Evolutionary conservation across 2,888 invertebrate genomes (phyloP).

Genomic region (Drosophila mayaguana): DNA sequence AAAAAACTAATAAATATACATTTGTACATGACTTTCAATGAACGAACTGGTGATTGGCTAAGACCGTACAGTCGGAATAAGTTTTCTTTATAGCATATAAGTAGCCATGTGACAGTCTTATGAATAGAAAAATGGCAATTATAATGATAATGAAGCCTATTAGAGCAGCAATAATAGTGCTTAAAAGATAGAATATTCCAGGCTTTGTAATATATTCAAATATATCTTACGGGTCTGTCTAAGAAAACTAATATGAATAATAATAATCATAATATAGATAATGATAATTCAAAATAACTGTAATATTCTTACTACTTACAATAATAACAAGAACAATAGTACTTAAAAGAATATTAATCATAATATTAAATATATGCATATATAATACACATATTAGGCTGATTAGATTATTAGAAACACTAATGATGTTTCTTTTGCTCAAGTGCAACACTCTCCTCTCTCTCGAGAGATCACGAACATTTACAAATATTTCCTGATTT

Average conservation of each 20-base stretch:
- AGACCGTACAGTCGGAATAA: no score
- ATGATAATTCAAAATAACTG: not conserved
- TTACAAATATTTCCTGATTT: constrained; percentile 52
- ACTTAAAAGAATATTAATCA: not conserved
- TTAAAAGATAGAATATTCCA: not conserved
- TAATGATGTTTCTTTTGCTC: no score
- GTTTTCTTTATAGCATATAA: no score
- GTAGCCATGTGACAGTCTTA: no score
- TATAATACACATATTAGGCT: not conserved
- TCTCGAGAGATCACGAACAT: constrained; percentile 22
- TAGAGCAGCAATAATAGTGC: not conserved
- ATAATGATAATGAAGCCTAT: not conserved
- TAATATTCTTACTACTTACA: no score
- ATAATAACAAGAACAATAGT: not conserved
- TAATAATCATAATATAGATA: not conserved
- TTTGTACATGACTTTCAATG: not conserved
- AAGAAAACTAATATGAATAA: not conserved
- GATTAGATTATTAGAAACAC: not conserved
- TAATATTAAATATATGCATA: no score
- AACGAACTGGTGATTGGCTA: not conserved
- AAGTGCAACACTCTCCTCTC: not conserved
- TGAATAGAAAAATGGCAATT: not conserved
- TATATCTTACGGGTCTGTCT: not conserved
- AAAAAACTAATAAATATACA: not conserved
- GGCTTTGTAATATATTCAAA: not conserved